Evolutionary conservation across 2,888 invertebrate species (phyloP).

Genomic region (Agrotis puta): DNA sequence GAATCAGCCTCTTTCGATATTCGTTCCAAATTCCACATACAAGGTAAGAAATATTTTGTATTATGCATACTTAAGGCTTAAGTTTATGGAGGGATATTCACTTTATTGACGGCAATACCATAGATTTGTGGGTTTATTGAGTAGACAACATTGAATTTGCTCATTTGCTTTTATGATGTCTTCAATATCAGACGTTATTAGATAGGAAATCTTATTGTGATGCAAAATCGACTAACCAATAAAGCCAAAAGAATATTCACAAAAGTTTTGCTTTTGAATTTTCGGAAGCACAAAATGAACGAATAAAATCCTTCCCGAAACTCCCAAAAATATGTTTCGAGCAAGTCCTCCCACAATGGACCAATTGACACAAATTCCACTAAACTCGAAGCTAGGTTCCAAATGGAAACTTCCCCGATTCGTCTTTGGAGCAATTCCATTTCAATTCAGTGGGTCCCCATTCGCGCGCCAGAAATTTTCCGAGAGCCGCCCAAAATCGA

Average conservation of each 20-base stretch:
- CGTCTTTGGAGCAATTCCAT: constrained; percentile 69
- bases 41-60: constrained; percentile 82
- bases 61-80: neutral
- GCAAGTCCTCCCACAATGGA: constrained; percentile 34
- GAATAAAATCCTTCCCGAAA: constrained; percentile 19
- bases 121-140: constrained; percentile 26
- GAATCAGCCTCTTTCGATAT: constrained; percentile 93
- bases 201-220: neutral
- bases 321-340: constrained; percentile 42
- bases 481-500: constrained; percentile 74
- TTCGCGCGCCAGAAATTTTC: constrained; percentile 72
- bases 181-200: constrained; percentile 21
- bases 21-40: constrained; percentile 93
- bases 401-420: constrained; percentile 66
- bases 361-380: constrained; percentile 67
- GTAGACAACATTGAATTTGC: constrained; percentile 6
- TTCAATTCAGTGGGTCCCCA: constrained; percentile 64
- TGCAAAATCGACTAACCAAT: neutral
- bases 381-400: constrained; percentile 53
- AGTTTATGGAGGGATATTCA: neutral
- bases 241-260: constrained; percentile 7
- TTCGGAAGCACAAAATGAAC: neutral
- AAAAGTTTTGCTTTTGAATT: neutral
- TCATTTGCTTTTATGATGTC: neutral
- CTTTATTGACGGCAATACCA: neutral